phyloP scores from a whole-genome alignment of 2,797 vertebrate genomes.

The Darevskia nairensis region DNA sequence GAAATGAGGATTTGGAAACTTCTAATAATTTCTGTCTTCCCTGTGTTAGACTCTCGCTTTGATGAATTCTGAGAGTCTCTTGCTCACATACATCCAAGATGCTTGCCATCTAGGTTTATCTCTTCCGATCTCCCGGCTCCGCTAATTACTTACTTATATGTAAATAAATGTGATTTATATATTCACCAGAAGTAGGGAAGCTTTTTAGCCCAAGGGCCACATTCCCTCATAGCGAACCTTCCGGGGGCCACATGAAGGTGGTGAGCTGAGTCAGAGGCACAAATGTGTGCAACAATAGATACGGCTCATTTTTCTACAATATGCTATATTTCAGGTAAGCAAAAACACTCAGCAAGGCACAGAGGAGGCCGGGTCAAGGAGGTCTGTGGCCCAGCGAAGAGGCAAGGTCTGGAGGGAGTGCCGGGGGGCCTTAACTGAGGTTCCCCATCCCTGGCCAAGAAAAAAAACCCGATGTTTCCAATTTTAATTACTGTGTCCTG shows the following conservation, averaged over 20 bases:
- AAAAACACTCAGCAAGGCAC: no score
- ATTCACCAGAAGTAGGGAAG: neutral
- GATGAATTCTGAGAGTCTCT: conserved; percentile 28
- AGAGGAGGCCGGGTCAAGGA: no score
- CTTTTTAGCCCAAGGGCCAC: no score
- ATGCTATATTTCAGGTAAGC: no score
- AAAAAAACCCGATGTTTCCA: neutral
- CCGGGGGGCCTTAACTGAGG: no score
- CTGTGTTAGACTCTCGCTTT: conserved; percentile 48
- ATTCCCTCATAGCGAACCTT: no score
- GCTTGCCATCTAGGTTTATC: conserved; percentile 23
- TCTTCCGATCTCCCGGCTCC: conserved; percentile 33
- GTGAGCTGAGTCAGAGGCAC: no score
- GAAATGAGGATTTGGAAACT: conserved; percentile 54
- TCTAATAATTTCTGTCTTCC: conserved; percentile 46
- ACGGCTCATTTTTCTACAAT: no score
- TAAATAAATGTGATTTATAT: conserved; percentile 19
- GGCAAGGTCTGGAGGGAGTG: no score
- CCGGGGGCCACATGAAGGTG: no score
- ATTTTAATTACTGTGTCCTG: neutral
- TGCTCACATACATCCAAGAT: conserved; percentile 36
- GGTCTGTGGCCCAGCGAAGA: no score
- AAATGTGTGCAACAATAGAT: no score
- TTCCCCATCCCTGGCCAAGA: neutral
- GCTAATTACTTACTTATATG: conserved; percentile 33